Conservation (phyloP, 2,888 invertebrate species). For the Rhingia campestris region DNA sequence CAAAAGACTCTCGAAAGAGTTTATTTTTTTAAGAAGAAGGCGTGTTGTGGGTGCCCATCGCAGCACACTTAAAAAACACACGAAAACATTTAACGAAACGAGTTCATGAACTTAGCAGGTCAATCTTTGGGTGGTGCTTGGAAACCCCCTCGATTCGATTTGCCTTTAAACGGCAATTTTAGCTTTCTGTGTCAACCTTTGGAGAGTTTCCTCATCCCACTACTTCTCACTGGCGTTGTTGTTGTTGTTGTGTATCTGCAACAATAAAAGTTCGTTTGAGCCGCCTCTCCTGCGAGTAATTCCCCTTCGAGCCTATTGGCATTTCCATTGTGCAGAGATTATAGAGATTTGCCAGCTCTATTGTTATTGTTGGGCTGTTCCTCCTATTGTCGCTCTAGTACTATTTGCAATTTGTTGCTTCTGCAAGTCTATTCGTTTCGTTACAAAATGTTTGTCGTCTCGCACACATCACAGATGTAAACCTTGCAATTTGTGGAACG, state of each 20-base stretch:
- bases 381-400: neutral
- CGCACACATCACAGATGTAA: constrained; percentile 4
- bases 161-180: constrained; percentile 21
- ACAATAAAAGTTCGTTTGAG: constrained; percentile 39
- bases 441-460: constrained; percentile 27
- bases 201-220: constrained; percentile 1
- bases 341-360: constrained; percentile 52
- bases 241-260: constrained; percentile 23
- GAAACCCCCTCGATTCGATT: neutral
- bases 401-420: constrained; percentile 39
- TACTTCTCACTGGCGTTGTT: neutral
- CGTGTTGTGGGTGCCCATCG: neutral
- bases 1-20: constrained; percentile 30
- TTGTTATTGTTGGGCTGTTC: constrained; percentile 27
- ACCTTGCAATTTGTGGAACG: constrained; percentile 22
- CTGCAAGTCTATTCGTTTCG: constrained; percentile 11
- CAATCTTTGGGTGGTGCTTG: constrained; percentile 34
- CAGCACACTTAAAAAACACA: constrained; percentile 8
- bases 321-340: constrained; percentile 54
- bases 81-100: constrained; percentile 37
- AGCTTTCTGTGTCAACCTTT: constrained; percentile 48
- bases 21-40: neutral
- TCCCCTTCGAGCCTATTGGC: constrained; percentile 47
- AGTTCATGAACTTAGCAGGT: constrained; percentile 64
- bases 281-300: constrained; percentile 27